phyloP scores from a whole-genome alignment of 2,888 invertebrate genomes.

The Pardosa pseudoannulata region DNA sequence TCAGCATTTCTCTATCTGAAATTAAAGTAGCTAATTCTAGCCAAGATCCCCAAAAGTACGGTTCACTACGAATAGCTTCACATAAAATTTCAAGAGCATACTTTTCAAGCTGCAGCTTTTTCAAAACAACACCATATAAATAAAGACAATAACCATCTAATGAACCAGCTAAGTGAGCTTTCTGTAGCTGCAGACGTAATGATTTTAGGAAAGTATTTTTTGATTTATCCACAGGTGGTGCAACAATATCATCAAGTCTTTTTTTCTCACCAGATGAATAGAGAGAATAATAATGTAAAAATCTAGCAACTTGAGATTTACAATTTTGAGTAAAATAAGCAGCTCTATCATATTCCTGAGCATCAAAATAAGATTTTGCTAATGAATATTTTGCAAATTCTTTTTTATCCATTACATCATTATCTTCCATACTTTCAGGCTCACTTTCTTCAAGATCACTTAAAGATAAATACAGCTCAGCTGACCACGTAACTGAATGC shows the following conservation, averaged over 20 bases:
- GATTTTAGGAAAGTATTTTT: constrained; percentile 77
- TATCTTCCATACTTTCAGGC: constrained; percentile 30
- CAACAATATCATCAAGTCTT: constrained; percentile 86
- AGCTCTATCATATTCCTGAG: constrained; percentile 89
- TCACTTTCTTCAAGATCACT: constrained; percentile 34
- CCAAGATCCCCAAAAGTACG: constrained; percentile 97
- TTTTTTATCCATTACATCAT: constrained; percentile 37
- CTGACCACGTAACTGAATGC: constrained; percentile 49
- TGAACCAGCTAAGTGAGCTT: constrained; percentile 77
- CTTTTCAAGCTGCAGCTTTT: constrained; percentile 87
- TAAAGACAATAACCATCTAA: constrained; percentile 87
- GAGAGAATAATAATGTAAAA: constrained; percentile 89
- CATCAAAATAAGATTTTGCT: constrained; percentile 84
- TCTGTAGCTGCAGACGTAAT: constrained; percentile 77
- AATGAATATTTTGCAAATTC: constrained; percentile 63
- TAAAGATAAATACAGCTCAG: constrained; percentile 47
- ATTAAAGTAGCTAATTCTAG: constrained; percentile 91
- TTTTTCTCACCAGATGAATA: constrained; percentile 94
- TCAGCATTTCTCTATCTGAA: constrained; percentile 85
- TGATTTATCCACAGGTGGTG: constrained; percentile 75
- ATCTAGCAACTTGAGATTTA: constrained; percentile 84
- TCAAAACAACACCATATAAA: constrained; percentile 89
- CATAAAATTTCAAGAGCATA: constrained; percentile 88
- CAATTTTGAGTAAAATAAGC: constrained; percentile 87
- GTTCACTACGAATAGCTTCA: constrained; percentile 86